phyloP scores from a whole-genome alignment of 2,113 vertebrate genomes.

The Pipa parva region DNA sequence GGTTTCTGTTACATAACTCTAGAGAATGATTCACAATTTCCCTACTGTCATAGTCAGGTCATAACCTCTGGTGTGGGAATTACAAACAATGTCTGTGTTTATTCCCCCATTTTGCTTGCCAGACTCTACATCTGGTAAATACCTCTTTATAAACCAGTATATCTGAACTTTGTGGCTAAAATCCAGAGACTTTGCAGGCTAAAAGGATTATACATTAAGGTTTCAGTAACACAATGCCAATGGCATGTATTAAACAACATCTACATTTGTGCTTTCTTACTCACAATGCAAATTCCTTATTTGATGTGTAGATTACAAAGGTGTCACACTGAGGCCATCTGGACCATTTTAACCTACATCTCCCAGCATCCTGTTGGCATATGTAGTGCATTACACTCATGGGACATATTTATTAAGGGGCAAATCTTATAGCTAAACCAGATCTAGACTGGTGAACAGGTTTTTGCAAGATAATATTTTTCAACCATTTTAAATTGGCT shows the following conservation, averaged over 20 bases:
- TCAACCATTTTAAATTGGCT: too few species aligned
- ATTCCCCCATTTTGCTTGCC: neutral
- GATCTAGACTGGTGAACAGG: too few species aligned
- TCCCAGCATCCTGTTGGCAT: too few species aligned
- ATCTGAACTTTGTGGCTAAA: neutral
- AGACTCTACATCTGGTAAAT: neutral
- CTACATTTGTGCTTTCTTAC: neutral
- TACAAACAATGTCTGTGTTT: neutral
- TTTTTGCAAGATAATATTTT: too few species aligned
- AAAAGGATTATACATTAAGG: neutral
- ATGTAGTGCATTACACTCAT: too few species aligned
- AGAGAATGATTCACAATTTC: neutral
- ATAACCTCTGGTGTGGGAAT: neutral
- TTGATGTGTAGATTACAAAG: too few species aligned
- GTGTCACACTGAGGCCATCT: too few species aligned
- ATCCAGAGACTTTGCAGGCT: neutral
- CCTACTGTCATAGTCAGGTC: neutral
- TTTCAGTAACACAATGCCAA: neutral
- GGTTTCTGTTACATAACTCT: slow-evolving; percentile 5
- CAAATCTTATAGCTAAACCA: too few species aligned
- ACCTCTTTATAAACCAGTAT: neutral
- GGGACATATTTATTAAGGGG: too few species aligned
- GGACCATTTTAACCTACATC: too few species aligned
- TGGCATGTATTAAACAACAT: neutral
- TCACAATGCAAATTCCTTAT: neutral